These are phyloP conservation scores for Psettodes erumei DNA, from an alignment of 2,113 vertebrate genomes.

Conservation along the genomic window DNA sequence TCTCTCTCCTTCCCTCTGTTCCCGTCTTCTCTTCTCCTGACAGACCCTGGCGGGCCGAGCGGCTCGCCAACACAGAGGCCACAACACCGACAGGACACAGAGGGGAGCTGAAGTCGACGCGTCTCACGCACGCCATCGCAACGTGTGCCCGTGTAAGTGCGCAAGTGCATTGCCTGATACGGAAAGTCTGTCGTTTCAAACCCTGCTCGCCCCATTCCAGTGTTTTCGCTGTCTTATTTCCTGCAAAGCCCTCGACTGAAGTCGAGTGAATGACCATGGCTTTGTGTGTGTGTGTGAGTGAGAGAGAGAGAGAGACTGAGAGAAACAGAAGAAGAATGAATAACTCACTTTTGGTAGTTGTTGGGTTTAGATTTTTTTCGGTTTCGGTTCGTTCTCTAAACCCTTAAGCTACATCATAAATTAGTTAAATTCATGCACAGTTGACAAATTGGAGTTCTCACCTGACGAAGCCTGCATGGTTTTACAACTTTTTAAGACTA, in stretches of 20 bases:
- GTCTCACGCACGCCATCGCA: constrained; percentile 33
- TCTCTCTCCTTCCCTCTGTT: constrained; percentile 7
- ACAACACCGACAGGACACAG: constrained; percentile 40
- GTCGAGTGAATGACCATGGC: neutral
- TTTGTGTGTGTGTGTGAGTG: neutral
- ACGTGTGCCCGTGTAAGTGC: constrained; percentile 3
- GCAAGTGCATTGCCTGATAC: constrained; percentile 5
- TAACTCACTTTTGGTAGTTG: neutral
- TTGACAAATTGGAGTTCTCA: neutral
- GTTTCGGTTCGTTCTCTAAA: no score
- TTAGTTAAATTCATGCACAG: neutral
- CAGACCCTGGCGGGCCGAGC: constrained; percentile 46
- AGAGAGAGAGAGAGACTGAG: no score
- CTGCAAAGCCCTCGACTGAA: neutral
- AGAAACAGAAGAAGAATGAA: neutral
- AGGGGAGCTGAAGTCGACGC: constrained; percentile 63
- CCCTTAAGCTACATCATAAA: neutral
- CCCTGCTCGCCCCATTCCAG: neutral
- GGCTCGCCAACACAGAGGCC: constrained; percentile 46
- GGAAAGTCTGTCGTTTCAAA: constrained; percentile 4
- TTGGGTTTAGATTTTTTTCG: neutral
- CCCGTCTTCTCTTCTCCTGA: constrained; percentile 43
- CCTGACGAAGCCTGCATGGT: neutral
- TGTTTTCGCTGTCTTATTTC: constrained; percentile 16
- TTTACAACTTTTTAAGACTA: neutral